phyloP scores from a whole-genome alignment of 2,797 vertebrate species.

The Fistularia commersonii region DNA sequence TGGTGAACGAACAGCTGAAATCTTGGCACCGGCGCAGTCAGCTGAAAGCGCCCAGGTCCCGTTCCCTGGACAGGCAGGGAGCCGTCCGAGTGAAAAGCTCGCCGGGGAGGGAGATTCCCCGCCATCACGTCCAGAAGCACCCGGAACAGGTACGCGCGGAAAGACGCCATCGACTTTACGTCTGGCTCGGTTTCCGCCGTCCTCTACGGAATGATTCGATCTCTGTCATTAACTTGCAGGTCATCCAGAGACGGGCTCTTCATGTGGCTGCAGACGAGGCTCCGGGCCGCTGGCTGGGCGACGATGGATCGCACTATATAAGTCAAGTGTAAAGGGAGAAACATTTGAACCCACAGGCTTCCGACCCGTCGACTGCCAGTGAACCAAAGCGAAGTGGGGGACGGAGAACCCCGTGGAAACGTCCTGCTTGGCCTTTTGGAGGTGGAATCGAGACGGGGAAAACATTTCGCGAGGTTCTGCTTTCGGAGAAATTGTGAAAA shows the following conservation, averaged over 20 bases:
- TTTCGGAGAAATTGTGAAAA: too few species aligned
- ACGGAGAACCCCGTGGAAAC: too few species aligned
- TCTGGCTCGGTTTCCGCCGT: neutral
- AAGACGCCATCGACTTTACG: neutral
- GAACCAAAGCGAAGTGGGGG: slow-evolving; percentile 15
- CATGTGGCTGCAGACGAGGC: slow-evolving; percentile 71
- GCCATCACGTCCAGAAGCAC: slow-evolving; percentile 51
- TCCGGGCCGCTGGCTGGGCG: slow-evolving; percentile 71
- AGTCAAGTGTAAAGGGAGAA: slow-evolving; percentile 76
- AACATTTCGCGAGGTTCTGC: too few species aligned
- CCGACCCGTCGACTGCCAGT: slow-evolving; percentile 7
- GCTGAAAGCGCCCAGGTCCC: slow-evolving; percentile 71
- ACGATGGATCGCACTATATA: slow-evolving; percentile 80
- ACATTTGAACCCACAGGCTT: slow-evolving; percentile 5
- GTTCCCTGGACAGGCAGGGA: slow-evolving; percentile 83
- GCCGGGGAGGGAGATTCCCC: slow-evolving; percentile 46
- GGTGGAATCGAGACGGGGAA: too few species aligned
- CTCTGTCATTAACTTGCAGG: slow-evolving; percentile 55
- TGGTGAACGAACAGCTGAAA: slow-evolving; percentile 82
- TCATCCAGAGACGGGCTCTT: slow-evolving; percentile 64
- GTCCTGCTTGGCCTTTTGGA: too few species aligned
- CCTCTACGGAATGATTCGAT: neutral
- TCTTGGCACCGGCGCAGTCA: slow-evolving; percentile 86
- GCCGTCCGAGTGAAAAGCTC: slow-evolving; percentile 71
- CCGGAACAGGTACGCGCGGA: slow-evolving; percentile 66